Evolutionary conservation across 2,888 invertebrate genomes (phyloP).

Genomic region (Lucinisca nassula): DNA sequence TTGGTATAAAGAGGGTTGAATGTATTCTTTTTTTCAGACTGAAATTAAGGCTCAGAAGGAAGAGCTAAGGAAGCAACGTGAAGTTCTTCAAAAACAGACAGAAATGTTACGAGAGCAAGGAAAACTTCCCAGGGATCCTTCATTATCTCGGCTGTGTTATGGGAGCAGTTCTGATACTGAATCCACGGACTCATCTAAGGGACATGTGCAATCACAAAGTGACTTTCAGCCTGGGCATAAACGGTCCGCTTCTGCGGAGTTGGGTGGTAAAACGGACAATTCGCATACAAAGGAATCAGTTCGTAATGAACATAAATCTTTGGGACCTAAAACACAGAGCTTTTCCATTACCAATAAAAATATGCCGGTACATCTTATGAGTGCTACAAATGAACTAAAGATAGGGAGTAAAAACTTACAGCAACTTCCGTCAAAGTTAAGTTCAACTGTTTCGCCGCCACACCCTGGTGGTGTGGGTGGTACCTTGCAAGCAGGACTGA

Average conservation of each 20-base stretch:
- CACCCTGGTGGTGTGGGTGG: neutral
- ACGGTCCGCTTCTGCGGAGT: conserved; percentile 83
- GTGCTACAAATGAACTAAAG: conserved; percentile 94
- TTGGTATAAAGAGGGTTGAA: no score
- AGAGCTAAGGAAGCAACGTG: conserved; percentile 95
- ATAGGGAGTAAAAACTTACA: conserved; percentile 92
- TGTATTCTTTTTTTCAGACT: conserved; percentile 61
- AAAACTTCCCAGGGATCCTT: conserved; percentile 53
- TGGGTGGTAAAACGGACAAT: conserved; percentile 68
- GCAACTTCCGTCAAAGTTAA: conserved; percentile 95
- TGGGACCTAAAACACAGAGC: conserved; percentile 62
- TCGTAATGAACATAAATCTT: conserved; percentile 49
- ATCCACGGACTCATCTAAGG: conserved; percentile 20
- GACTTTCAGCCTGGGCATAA: conserved; percentile 72
- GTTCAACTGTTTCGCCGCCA: conserved; percentile 41
- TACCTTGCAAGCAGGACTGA: neutral
- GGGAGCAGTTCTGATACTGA: conserved; percentile 36
- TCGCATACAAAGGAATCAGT: conserved; percentile 49
- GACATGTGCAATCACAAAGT: conserved; percentile 43
- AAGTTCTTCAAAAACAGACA: conserved; percentile 92
- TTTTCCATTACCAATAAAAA: conserved; percentile 58
- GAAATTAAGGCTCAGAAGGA: conserved; percentile 97
- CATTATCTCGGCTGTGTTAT: neutral
- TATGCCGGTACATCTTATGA: conserved; percentile 92
- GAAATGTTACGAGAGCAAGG: conserved; percentile 82